Conservation (phyloP, 2,797 vertebrate species). For the Melanotaenia boesemani region DNA sequence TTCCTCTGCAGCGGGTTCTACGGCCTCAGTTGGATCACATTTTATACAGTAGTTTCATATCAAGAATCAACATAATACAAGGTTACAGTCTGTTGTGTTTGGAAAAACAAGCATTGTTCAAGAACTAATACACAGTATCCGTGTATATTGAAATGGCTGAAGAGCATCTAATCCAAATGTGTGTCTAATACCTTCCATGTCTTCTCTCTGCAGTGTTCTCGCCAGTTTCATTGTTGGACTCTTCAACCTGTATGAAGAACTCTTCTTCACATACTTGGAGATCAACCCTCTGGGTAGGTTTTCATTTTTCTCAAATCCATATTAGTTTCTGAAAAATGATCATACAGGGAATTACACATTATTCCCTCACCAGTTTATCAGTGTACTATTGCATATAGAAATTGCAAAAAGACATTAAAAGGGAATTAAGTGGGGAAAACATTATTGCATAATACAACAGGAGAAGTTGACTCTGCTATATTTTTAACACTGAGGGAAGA, state of each 20-base stretch:
- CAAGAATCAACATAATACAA: not conserved
- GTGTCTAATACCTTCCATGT: not conserved
- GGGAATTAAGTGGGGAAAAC: constrained; percentile 40
- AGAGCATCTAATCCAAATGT: not conserved
- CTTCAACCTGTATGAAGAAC: constrained; percentile 95
- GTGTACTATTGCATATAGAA: constrained; percentile 37
- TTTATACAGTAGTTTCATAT: not conserved
- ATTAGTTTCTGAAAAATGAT: not conserved
- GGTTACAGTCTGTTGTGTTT: not conserved
- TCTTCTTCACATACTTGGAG: constrained; percentile 98
- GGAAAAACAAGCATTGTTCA: not conserved
- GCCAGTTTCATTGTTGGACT: constrained; percentile 94
- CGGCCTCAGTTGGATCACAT: not conserved
- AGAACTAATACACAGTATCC: not conserved
- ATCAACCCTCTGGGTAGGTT: constrained; percentile 95
- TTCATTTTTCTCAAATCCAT: constrained; percentile 7
- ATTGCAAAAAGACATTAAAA: constrained; percentile 50
- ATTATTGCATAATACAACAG: constrained; percentile 35
- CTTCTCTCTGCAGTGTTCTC: constrained; percentile 84
- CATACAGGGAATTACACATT: not conserved
- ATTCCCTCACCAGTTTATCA: constrained; percentile 14
- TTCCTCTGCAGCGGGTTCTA: not conserved
- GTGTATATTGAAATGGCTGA: not conserved
- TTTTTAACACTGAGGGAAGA: constrained; percentile 45
- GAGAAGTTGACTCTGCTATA: constrained; percentile 39